These are phyloP conservation scores for Tricholauxania praeusta DNA, from an alignment of 2,888 invertebrate species.

Conservation along the genomic window DNA sequence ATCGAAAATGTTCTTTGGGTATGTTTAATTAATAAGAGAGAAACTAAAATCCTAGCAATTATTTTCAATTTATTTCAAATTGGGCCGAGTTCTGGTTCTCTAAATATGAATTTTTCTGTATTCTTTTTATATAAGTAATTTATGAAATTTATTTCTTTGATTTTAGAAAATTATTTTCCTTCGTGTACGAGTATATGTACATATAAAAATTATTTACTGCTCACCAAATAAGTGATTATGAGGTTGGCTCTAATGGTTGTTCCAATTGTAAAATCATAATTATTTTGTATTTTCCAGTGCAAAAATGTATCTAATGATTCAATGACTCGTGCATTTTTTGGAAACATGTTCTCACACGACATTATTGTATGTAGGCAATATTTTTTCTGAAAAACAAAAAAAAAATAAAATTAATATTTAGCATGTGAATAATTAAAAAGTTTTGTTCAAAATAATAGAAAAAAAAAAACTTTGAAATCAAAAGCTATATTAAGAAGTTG, in stretches of 20 bases:
- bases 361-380: conserved; percentile 52
- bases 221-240: conserved; percentile 55
- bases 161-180: neutral
- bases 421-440: no score
- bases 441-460: no score
- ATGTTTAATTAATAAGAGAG: no score
- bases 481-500: no score
- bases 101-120: no score
- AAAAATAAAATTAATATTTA: neutral
- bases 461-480: no score
- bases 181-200: neutral
- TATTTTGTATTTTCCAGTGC: conserved; percentile 49
- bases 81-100: no score
- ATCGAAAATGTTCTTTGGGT: no score
- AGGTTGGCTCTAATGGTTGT: conserved; percentile 50
- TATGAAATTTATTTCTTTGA: no score
- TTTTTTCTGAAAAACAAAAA: conserved; percentile 48
- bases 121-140: no score
- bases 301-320: conserved; percentile 39
- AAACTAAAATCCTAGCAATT: no score
- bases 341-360: conserved; percentile 47
- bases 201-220: conserved; percentile 16
- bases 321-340: conserved; percentile 27
- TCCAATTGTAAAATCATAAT: conserved; percentile 54
- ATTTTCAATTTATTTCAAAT: no score